Evolutionary conservation across 2,888 invertebrate genomes (phyloP).

Genomic region (Baronia brevicornis): DNA sequence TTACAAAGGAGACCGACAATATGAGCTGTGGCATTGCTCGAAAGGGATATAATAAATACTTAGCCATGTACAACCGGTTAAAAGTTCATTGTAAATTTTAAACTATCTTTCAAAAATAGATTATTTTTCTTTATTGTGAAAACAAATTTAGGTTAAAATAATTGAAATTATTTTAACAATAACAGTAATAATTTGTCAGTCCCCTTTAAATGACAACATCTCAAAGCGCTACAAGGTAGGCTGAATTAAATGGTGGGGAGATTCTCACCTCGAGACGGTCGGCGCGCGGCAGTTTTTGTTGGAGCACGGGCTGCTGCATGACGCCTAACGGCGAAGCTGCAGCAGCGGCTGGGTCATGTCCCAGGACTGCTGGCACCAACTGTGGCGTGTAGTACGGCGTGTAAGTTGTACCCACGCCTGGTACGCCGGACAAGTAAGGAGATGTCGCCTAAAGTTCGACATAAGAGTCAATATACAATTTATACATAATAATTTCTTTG

Average conservation of each 20-base stretch:
- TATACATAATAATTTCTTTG: too few species aligned
- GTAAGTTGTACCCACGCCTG: constrained; percentile 91
- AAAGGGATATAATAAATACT: too few species aligned
- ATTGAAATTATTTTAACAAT: too few species aligned
- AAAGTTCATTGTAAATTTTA: too few species aligned
- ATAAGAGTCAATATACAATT: constrained; percentile 6
- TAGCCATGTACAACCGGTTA: too few species aligned
- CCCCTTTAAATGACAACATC: constrained; percentile 50
- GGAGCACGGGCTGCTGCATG: constrained; percentile 90
- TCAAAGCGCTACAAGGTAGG: constrained; percentile 55
- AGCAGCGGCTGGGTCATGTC: constrained; percentile 87
- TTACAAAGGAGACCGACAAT: constrained; percentile 50
- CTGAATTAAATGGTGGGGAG: too few species aligned
- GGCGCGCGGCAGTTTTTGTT: constrained; percentile 95
- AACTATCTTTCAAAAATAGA: too few species aligned
- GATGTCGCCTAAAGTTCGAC: constrained; percentile 83
- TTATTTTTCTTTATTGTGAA: too few species aligned
- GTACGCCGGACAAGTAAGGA: constrained; percentile 94
- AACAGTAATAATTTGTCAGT: constrained; percentile 32
- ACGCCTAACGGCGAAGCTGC: constrained; percentile 88
- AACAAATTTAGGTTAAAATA: too few species aligned
- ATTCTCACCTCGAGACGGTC: constrained; percentile 97
- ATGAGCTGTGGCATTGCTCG: too few species aligned
- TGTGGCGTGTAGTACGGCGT: constrained; percentile 93
- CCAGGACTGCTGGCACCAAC: constrained; percentile 92